These are phyloP conservation scores for Stomatorhinus walkeri DNA, from an alignment of 2,797 vertebrate species.

Conservation along the genomic window DNA sequence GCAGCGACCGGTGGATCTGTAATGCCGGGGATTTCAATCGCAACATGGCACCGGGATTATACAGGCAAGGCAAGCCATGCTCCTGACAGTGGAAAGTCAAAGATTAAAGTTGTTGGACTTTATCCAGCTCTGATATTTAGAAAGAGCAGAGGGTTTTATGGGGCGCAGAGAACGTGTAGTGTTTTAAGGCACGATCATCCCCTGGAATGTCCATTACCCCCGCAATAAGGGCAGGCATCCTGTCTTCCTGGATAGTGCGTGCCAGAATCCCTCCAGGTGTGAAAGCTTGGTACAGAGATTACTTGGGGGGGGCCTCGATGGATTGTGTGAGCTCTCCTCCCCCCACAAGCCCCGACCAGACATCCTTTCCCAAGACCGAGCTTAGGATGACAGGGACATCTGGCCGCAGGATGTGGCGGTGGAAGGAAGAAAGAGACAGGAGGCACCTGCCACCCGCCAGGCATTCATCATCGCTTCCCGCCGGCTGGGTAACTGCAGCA, in stretches of 20 bases:
- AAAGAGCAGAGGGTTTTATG: slow-evolving; percentile 41
- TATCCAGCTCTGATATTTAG: slow-evolving; percentile 46
- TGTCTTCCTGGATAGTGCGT: background rate
- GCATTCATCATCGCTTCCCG: slow-evolving; percentile 38
- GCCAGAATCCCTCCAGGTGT: background rate
- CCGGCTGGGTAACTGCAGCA: background rate
- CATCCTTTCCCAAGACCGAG: slow-evolving; percentile 5
- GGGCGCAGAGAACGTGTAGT: slow-evolving; percentile 51
- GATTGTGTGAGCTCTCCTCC: background rate
- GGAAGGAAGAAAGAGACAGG: slow-evolving; percentile 31
- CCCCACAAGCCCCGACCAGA: background rate
- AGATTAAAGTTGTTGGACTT: slow-evolving; percentile 56
- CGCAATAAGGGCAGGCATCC: background rate
- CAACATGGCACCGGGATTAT: slow-evolving; percentile 61
- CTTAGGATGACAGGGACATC: slow-evolving; percentile 31
- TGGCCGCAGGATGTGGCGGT: slow-evolving; percentile 39
- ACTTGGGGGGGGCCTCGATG: background rate
- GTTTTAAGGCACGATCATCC: slow-evolving; percentile 44
- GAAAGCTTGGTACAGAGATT: no score
- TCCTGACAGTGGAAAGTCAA: slow-evolving; percentile 36
- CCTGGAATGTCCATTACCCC: slow-evolving; percentile 8
- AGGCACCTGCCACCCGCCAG: slow-evolving; percentile 38
- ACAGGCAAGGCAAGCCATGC: slow-evolving; percentile 40
- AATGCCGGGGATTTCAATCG: slow-evolving; percentile 50
- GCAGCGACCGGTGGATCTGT: slow-evolving; percentile 45